Base-by-base conservation (phyloP, 2,797 vertebrate genomes). In the Acomys russatus region DNA sequence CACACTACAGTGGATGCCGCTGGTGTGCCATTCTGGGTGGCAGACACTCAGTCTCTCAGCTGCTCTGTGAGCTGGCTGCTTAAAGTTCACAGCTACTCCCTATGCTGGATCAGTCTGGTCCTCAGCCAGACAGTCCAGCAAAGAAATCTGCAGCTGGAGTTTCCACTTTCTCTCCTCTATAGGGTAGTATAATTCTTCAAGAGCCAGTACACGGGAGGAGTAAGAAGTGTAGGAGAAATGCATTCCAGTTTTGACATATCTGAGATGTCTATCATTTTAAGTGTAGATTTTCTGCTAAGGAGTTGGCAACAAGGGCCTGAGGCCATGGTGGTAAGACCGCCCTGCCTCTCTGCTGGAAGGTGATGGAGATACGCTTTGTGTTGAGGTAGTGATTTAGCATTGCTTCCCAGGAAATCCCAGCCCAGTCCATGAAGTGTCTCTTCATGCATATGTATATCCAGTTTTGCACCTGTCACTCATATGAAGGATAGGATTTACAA, bases 271-370 rank as follows among this genome's bases (percentile, higher is more conserved):
- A 54, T 73, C 33, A 70, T 83, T 91, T 51, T 79, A 92, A 88
- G 85, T 56, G 38, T 79, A 74, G 80, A 71, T 90, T 85, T 78
- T 90, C 71, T 86, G 54, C 38, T 68, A 92, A 61, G 44, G 28
- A 92, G 35, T 35, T 95, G 77, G 84, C 76, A 92, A 25, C 73
- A 64, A 94, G 61, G 44, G 35, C 80, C 74, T 92, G 66, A 73
- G 71, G 61, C 54, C 87, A 11, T 92, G 54, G 71, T 77, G 88
- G 25, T 68, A 73, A 92, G 38, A 44, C 44, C 44, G 44, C 44
- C 44, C 73, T 38, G 35, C 28, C 68, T 94, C 70, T 85, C 49
- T 5, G 38, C 25, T 5, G 9, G 30, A 54, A 17, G 23, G 7
- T 12, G 6, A 63, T 18, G 6, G n/a, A n/a, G n/a, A n/a, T n/a